phyloP scores from a whole-genome alignment of 2,113 vertebrate genomes.

The Cryptoleucopteryx plumbea region DNA sequence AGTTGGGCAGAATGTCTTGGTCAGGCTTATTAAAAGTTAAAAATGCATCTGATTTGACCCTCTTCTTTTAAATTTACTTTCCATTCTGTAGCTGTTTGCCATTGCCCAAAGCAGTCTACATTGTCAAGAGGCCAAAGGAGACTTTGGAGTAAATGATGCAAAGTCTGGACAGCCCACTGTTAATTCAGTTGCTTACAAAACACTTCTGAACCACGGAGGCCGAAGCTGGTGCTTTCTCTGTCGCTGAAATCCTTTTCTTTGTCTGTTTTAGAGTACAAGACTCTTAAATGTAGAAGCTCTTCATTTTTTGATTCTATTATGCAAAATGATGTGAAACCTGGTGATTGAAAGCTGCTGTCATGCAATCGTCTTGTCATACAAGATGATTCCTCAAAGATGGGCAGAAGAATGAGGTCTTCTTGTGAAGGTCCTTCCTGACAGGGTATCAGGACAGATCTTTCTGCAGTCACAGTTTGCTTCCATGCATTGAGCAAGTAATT shows the following conservation, averaged over 20 bases:
- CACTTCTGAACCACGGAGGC: fast-evolving
- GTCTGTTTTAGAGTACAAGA: neutral
- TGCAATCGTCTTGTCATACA: neutral
- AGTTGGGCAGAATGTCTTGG: neutral
- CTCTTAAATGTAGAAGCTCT: neutral
- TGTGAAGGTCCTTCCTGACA: neutral
- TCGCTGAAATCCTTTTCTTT: neutral
- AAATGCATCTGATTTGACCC: neutral
- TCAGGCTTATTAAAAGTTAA: neutral
- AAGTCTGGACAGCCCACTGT: neutral
- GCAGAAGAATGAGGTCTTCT: neutral
- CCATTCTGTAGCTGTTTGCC: neutral
- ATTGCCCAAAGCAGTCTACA: fast-evolving
- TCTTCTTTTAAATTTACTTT: neutral
- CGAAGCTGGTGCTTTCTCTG: neutral
- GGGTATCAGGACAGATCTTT: neutral
- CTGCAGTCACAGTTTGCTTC: neutral
- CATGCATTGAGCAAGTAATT: neutral
- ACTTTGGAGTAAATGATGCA: neutral
- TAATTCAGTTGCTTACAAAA: neutral
- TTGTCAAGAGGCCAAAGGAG: neutral
- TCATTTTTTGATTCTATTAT: neutral
- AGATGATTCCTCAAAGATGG: neutral
- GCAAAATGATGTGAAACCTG: neutral
- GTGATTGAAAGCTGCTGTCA: neutral